Evolutionary conservation across 2,888 invertebrate species (phyloP).

Genomic region (Dryobotodes eremita): DNA sequence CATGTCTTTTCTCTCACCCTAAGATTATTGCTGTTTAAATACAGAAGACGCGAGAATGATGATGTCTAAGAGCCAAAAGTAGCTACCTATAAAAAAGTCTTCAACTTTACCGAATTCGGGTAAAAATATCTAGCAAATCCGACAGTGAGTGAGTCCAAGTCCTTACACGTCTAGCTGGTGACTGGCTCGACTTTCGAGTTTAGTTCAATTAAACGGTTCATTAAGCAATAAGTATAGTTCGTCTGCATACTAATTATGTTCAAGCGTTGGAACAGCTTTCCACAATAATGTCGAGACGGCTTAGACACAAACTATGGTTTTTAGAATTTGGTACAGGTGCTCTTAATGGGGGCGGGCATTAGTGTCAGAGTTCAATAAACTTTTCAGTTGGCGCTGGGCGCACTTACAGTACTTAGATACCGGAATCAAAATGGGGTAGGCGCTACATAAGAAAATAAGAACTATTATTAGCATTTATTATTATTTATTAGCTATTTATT

Average conservation of each 20-base stretch:
- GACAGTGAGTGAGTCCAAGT: neutral
- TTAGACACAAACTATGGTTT: constrained; percentile 21
- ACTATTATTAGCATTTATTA: too few relatives aligned
- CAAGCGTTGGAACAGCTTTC: constrained; percentile 46
- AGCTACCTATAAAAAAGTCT: neutral
- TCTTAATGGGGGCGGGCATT: neutral
- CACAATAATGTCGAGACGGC: constrained; percentile 22
- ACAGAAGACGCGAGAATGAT: neutral
- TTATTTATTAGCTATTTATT: too few relatives aligned
- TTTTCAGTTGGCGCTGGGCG: neutral
- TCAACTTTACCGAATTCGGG: neutral
- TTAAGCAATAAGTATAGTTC: constrained; percentile 62
- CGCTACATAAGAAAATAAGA: neutral
- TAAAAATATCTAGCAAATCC: neutral
- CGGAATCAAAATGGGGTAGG: neutral
- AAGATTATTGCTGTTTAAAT: neutral
- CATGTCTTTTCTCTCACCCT: too few relatives aligned
- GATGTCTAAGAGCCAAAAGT: neutral
- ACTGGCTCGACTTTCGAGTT: constrained; percentile 7
- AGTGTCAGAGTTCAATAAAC: constrained; percentile 39
- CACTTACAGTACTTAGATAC: neutral
- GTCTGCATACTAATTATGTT: constrained; percentile 67
- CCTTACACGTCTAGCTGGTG: constrained; percentile 40
- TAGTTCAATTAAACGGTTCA: constrained; percentile 71
- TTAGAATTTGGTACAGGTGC: constrained; percentile 10